phyloP scores from a whole-genome alignment of 2,888 invertebrate genomes.

The Mermis nigrescens region DNA sequence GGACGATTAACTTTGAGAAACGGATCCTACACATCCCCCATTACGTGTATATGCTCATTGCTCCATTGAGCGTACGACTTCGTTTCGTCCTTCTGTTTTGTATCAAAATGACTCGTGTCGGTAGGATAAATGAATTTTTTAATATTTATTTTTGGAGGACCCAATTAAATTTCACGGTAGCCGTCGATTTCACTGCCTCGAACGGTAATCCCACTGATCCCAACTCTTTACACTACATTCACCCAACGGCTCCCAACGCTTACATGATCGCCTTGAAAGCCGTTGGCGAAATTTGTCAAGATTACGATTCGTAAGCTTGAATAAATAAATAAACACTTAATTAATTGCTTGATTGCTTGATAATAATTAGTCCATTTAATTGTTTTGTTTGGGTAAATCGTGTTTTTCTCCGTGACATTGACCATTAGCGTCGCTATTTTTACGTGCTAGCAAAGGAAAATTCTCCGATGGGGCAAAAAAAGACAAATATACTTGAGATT shows the following conservation, averaged over 20 bases:
- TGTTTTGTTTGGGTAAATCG: no score
- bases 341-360: no score
- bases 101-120: no score
- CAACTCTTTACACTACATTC: conserved; percentile 30
- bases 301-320: conserved; percentile 33
- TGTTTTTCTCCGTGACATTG: conserved; percentile 30
- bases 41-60: conserved; percentile 21
- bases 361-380: no score
- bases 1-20: no score
- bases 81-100: no score
- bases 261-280: conserved; percentile 35
- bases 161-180: conserved; percentile 34
- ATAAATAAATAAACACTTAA: no score
- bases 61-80: conserved; percentile 21
- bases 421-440: conserved; percentile 20
- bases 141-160: no score
- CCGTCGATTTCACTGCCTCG: conserved; percentile 36
- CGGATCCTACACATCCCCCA: conserved; percentile 12
- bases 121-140: no score
- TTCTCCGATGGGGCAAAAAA: no score
- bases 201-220: conserved; percentile 33
- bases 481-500: no score
- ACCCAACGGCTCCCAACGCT: conserved; percentile 34
- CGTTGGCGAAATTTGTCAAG: conserved; percentile 37
- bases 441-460: no score